A percentile compares a stretch with the other conserved stretches of the same genome.
Conservation (phyloP, 2,113 vertebrate species). For the Barbus barbus region DNA sequence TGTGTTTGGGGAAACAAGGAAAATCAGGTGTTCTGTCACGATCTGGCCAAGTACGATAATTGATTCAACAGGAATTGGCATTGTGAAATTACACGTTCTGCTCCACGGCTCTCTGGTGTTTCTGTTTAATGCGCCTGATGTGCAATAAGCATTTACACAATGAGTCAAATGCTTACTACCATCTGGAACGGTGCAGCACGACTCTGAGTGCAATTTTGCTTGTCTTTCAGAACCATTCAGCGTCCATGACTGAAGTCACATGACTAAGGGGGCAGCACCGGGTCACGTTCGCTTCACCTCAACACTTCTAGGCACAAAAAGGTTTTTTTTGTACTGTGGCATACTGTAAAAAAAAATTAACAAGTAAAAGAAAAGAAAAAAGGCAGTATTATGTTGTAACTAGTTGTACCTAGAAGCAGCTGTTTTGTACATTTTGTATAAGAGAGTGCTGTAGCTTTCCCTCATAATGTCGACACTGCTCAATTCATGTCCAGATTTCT, state of each 20-base stretch:
- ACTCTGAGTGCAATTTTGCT: conserved; percentile 54
- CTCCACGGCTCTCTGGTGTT: background rate
- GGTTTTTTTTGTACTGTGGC: conserved; percentile 73
- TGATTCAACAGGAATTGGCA: conserved; percentile 42
- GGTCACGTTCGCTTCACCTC: conserved; percentile 89
- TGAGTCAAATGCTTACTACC: background rate
- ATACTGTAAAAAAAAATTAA: conserved; percentile 73
- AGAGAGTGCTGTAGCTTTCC: conserved; percentile 93
- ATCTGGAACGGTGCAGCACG: background rate
- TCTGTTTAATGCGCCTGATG: conserved; percentile 29
- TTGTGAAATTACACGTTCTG: background rate
- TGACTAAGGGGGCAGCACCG: conserved; percentile 82
- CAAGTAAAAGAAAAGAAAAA: conserved; percentile 40
- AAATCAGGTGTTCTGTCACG: conserved; percentile 35
- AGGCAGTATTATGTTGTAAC: conserved; percentile 90
- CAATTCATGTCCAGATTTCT: conserved; percentile 86
- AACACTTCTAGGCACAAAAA: conserved; percentile 90
- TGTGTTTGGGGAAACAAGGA: conserved; percentile 2
- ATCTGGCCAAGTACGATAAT: conserved; percentile 35
- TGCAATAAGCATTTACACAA: conserved; percentile 14
- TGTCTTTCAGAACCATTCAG: conserved; percentile 90
- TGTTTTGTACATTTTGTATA: conserved; percentile 99
- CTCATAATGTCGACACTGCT: conserved; percentile 80
- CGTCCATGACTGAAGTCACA: conserved; percentile 98
- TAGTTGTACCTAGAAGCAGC: conserved; percentile 84